A percentile compares a stretch with the other conserved stretches of the same genome.
These are phyloP conservation scores for Pantala flavescens DNA, from an alignment of 1,140 invertebrate species.

Conservation along the genomic window DNA sequence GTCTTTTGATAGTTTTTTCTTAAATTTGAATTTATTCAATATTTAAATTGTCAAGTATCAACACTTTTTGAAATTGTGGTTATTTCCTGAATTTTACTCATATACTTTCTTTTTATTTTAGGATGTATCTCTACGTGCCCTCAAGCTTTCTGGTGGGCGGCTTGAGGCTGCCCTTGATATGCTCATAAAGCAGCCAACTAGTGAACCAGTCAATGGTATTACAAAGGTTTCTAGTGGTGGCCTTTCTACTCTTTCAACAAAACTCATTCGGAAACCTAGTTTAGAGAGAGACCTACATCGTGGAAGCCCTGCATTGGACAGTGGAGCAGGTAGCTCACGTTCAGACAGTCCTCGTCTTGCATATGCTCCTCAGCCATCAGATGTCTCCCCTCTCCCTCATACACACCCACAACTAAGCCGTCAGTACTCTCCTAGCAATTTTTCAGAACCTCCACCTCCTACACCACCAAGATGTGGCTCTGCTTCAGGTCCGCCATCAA, in stretches of 20 bases:
- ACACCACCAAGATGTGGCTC: conserved; percentile 40
- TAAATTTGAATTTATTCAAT: too few species aligned
- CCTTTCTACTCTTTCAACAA: conserved; percentile 50
- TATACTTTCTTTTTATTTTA: conserved; percentile 29
- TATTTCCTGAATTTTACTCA: too few species aligned
- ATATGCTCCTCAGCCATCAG: conserved; percentile 15
- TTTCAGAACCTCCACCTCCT: conserved; percentile 35
- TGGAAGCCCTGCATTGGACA: conserved; percentile 75
- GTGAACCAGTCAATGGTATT: conserved; percentile 43
- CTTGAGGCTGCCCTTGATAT: conserved; percentile 58
- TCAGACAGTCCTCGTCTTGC: conserved; percentile 67
- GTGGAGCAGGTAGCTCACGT: conserved; percentile 72
- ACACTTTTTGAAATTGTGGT: too few species aligned
- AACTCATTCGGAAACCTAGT: conserved; percentile 75
- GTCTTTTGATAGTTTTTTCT: too few species aligned
- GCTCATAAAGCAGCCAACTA: conserved; percentile 47
- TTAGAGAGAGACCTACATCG: conserved; percentile 69
- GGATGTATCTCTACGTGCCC: conserved; percentile 54
- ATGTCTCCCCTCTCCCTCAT: conserved; percentile 4
- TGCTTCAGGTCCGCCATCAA: conserved; percentile 38
- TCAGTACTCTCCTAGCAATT: conserved; percentile 54
- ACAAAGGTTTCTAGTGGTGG: conserved; percentile 21
- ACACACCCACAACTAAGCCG: conserved; percentile 42
- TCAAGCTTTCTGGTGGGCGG: conserved; percentile 55
- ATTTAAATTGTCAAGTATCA: too few species aligned